Conservation (phyloP, 2,888 invertebrate genomes). For the Acanthosoma haemorrhoidale region DNA sequence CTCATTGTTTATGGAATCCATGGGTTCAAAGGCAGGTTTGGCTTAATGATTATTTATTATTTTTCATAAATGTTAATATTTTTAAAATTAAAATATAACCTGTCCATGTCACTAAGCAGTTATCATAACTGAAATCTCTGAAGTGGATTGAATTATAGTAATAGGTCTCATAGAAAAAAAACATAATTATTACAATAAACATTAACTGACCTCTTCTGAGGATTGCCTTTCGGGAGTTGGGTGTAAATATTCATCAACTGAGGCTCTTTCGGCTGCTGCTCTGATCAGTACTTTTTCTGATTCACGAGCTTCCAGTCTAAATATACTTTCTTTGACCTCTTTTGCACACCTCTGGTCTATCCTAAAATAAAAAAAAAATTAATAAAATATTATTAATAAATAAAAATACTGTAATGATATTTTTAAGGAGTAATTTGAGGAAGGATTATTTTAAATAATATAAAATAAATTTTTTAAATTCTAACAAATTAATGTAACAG, state of each 20-base stretch:
- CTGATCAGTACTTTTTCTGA: slow-evolving; percentile 60
- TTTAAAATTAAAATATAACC: too few relatives aligned
- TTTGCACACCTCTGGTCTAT: slow-evolving; percentile 69
- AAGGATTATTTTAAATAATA: background rate
- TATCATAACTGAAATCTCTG: too few relatives aligned
- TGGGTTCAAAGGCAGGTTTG: too few relatives aligned
- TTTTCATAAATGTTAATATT: too few relatives aligned
- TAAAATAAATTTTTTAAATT: too few relatives aligned
- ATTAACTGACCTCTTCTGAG: slow-evolving; percentile 31
- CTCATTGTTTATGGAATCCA: too few relatives aligned
- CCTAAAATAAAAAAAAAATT: slow-evolving; percentile 45
- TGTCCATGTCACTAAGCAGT: too few relatives aligned
- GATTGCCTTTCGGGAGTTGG: slow-evolving; percentile 27
- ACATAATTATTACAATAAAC: background rate
- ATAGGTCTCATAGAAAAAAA: background rate
- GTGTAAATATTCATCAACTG: slow-evolving; percentile 37
- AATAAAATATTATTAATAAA: slow-evolving; percentile 38
- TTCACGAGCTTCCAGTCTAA: slow-evolving; percentile 71
- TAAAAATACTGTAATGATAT: slow-evolving; percentile 27
- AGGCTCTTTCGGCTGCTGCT: slow-evolving; percentile 44
- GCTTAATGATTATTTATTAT: too few relatives aligned
- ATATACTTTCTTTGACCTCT: slow-evolving; percentile 74
- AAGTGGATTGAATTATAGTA: too few relatives aligned
- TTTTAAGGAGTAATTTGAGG: background rate
- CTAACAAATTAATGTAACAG: too few relatives aligned